Conservation (phyloP, 2,888 invertebrate species). For the Phengaris alcon region DNA sequence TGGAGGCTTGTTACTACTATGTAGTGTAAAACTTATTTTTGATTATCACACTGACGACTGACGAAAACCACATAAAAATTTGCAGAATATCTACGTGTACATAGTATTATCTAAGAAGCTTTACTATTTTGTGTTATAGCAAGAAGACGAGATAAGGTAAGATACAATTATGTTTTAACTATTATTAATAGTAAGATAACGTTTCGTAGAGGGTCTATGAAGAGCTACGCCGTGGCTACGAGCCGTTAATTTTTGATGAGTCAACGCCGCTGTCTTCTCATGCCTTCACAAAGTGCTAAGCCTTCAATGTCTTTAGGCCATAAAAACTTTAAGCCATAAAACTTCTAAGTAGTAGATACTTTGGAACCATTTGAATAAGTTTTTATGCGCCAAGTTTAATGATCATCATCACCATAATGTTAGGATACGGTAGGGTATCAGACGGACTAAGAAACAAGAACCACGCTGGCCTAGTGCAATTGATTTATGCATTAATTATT, state of each 20-base stretch:
- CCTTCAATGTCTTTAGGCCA: background rate
- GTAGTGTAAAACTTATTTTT: too few relatives aligned
- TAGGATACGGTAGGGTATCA: background rate
- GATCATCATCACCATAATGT: background rate
- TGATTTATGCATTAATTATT: too few relatives aligned
- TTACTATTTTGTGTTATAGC: too few relatives aligned
- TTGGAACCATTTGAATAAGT: background rate
- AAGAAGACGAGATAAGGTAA: too few relatives aligned
- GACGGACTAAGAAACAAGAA: too few relatives aligned
- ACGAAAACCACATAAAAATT: too few relatives aligned
- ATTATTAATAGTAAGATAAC: background rate
- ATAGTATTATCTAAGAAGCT: too few relatives aligned
- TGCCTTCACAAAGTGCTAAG: background rate
- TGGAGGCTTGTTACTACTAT: too few relatives aligned
- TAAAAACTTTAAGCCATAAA: conserved; percentile 5
- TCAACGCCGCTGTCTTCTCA: background rate
- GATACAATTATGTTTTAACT: too few relatives aligned
- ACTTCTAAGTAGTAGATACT: conserved; percentile 12
- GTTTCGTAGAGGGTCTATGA: conserved; percentile 1
- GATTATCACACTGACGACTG: too few relatives aligned
- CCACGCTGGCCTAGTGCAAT: too few relatives aligned
- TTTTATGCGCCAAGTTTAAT: conserved; percentile 1
- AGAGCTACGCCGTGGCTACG: background rate
- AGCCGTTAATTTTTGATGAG: conserved; percentile 9
- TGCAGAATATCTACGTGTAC: too few relatives aligned